Evolutionary conservation across 2,888 invertebrate species (phyloP), one percentile per base, ranked within the genome.

Genomic region (Parasteatoda lunata): DNA sequence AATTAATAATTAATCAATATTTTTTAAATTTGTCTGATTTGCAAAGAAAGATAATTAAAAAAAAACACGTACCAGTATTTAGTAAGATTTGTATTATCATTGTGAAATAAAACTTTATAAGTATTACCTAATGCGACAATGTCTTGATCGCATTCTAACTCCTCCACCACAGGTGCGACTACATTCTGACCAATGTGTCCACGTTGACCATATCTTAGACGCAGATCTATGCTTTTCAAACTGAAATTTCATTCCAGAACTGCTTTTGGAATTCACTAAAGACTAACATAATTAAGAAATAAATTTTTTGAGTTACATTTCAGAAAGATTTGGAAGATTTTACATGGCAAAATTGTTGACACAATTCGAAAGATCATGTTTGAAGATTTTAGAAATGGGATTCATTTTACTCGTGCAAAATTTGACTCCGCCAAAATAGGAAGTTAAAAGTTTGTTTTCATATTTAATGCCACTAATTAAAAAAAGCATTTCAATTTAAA

Each of bases 111-210:
- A 30, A 30, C 2, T 30, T 30, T 30, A 30, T 30, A 11, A 13
- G 0, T 3, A 48, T 76, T 51, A 88, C 88, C 84, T 84, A 9
- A 71, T 73, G 51, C 47, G 68, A 49, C 88, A 88, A 5, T 49
- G 6, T 51, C 88, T 71, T 5, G 80, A 84, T 13, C 80, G 30
- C 48, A 64, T 77, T 13, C 81, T 76, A 13, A 88, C 84, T 3
- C 88, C 88, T 47, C 88, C 88, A 8, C 88, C 88, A 13, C 88
- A 88, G 13, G 88, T 81, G 13, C 88, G 77, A 51, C 77, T 88
- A 49, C 88, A 88, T 8, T n/a, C 45, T 64, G 88, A 84, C 88
- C 88, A 88, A 7, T 52, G 52, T 1, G 77, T 68, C 88, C 88
- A 88, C 3, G 84, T 77, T 7, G 88, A 81, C 88, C 88, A 84